Percentiles rank a stretch among this genome's conserved stretches.
phyloP scores from a whole-genome alignment of 2,113 vertebrate genomes.

The Cinclus cinclus region DNA sequence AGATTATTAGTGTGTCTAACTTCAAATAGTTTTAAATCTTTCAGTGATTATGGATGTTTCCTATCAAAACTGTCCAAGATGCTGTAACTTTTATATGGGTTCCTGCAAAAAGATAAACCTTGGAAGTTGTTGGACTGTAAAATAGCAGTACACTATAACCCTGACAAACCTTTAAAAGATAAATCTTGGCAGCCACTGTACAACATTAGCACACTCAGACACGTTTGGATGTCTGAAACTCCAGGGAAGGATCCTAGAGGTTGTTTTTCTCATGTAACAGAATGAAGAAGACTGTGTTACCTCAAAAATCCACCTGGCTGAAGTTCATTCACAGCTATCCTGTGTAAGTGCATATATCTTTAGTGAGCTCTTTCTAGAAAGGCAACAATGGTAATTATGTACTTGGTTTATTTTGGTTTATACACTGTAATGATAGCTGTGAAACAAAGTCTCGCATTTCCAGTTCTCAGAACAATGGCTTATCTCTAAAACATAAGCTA shows the following conservation, averaged over 20 bases:
- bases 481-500: background rate
- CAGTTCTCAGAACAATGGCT: background rate
- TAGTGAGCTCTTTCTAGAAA: background rate
- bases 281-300: background rate
- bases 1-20: conserved; percentile 40
- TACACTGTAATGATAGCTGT: background rate
- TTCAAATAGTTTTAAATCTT: conserved; percentile 37
- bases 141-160: conserved; percentile 21
- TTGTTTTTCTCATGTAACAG: background rate
- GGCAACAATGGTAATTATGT: background rate
- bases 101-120: conserved; percentile 50
- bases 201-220: background rate
- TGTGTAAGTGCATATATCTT: background rate
- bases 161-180: conserved; percentile 9
- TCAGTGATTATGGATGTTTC: conserved; percentile 25
- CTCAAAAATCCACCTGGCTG: background rate
- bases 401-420: background rate
- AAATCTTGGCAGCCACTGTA: conserved; percentile 22
- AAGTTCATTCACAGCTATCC: background rate
- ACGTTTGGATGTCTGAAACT: background rate
- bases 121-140: conserved; percentile 36
- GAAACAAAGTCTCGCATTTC: background rate
- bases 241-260: background rate
- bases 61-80: conserved; percentile 31
- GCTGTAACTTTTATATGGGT: conserved; percentile 5